These are phyloP conservation scores for Augochlora pura DNA, from an alignment of 1,140 invertebrate species.

Conservation along the genomic window DNA sequence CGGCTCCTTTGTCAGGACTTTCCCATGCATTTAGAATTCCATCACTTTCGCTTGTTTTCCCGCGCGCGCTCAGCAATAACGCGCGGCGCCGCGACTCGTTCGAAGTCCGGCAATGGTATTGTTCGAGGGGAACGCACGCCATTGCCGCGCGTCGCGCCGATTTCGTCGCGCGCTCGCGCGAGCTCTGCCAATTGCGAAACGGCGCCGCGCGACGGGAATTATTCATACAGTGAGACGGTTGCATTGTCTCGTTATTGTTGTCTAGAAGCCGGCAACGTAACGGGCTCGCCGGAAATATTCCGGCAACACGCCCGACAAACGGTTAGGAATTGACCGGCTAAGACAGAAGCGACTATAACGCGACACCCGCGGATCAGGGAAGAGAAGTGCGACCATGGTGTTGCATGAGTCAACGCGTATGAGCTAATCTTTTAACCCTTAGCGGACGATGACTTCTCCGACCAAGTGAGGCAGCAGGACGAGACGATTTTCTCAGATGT, in stretches of 20 bases:
- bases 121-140: constrained; percentile 30
- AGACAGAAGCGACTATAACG: too few species aligned
- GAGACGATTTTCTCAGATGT: too few species aligned
- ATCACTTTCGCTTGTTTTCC: constrained; percentile 38
- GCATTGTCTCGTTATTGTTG: constrained; percentile 31
- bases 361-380: too few species aligned
- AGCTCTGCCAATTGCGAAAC: too few species aligned
- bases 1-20: neutral
- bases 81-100: constrained; percentile 9
- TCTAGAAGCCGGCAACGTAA: constrained; percentile 23
- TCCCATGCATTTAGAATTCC: constrained; percentile 9
- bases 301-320: constrained; percentile 31
- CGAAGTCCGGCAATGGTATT: constrained; percentile 25
- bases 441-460: too few species aligned
- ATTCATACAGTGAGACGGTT: constrained; percentile 36
- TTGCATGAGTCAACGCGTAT: too few species aligned
- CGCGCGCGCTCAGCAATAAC: constrained; percentile 30
- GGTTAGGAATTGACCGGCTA: constrained; percentile 22
- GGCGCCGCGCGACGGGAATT: constrained; percentile 40
- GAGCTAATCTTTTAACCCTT: too few species aligned
- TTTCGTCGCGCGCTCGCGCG: too few species aligned
- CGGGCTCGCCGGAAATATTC: constrained; percentile 43
- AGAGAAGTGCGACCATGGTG: too few species aligned
- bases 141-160: constrained; percentile 19
- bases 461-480: too few species aligned